A percentile compares a stretch with the other conserved stretches of the same genome.
Conservation (phyloP, 2,888 invertebrate species). For the Eupithecia tripunctaria region DNA sequence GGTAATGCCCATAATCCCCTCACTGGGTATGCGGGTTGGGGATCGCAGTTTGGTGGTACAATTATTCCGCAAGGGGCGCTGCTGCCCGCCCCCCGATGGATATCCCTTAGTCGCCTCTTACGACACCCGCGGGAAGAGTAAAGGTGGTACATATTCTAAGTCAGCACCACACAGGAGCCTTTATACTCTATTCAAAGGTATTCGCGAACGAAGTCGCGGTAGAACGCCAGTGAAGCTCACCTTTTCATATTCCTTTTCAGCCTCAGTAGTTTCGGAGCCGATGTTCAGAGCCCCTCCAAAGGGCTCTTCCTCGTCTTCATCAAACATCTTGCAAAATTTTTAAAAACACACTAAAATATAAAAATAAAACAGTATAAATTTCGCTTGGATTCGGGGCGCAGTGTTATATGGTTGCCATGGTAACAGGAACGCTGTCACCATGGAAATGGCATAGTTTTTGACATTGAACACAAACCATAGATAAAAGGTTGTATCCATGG, state of each 20-base stretch:
- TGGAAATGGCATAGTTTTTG: constrained; percentile 39
- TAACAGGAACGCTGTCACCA: constrained; percentile 43
- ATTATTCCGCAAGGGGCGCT: too few species aligned
- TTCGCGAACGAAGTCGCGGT: not conserved
- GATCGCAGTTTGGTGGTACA: too few species aligned
- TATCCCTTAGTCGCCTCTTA: too few species aligned
- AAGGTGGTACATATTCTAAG: too few species aligned
- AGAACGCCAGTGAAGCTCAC: constrained; percentile 46
- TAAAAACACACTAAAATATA: constrained; percentile 41
- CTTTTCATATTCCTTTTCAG: constrained; percentile 73
- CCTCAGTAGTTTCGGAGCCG: constrained; percentile 75
- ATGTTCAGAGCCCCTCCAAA: constrained; percentile 65
- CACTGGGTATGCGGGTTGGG: too few species aligned
- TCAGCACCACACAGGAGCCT: too few species aligned
- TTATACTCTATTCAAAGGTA: not conserved
- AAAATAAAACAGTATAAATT: constrained; percentile 46
- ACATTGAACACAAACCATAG: not conserved
- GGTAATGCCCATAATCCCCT: too few species aligned
- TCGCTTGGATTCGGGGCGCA: constrained; percentile 25
- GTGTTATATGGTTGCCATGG: constrained; percentile 41
- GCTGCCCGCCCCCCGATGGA: too few species aligned
- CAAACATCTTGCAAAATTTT: constrained; percentile 47
- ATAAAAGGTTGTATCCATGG: not conserved
- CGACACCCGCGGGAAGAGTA: too few species aligned
- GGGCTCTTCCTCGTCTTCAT: constrained; percentile 65